These are phyloP conservation scores for Agrypnus murinus DNA, from an alignment of 2,888 invertebrate species.

Conservation along the genomic window DNA sequence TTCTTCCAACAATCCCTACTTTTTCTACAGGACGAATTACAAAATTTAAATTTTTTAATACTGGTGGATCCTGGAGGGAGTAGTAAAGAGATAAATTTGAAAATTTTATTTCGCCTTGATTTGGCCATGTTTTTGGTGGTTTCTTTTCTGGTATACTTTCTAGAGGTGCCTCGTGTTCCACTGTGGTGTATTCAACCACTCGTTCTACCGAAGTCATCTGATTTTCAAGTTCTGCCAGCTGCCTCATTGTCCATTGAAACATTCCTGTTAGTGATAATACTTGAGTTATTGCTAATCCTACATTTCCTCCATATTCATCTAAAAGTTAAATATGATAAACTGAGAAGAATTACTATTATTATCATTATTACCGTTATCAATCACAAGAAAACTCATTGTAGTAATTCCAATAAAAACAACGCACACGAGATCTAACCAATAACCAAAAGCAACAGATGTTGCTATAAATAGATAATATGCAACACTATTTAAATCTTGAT, in stretches of 20 bases:
- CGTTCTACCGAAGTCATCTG: constrained; percentile 95
- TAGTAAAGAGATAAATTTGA: constrained; percentile 83
- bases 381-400: constrained; percentile 88
- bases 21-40: constrained; percentile 80
- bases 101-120: constrained; percentile 80
- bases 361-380: constrained; percentile 73
- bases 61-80: constrained; percentile 79
- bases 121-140: constrained; percentile 88
- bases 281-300: constrained; percentile 69
- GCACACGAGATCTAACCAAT: constrained; percentile 93
- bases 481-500: constrained; percentile 91
- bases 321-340: constrained; percentile 1
- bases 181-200: constrained; percentile 70
- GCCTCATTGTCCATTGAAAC: constrained; percentile 91
- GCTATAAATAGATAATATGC: constrained; percentile 94
- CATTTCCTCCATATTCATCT: constrained; percentile 67
- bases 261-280: constrained; percentile 71
- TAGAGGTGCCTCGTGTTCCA: constrained; percentile 61
- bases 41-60: constrained; percentile 83
- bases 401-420: constrained; percentile 90
- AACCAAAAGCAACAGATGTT: constrained; percentile 93
- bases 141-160: constrained; percentile 79
- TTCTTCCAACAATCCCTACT: too few species aligned
- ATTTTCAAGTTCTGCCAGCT: constrained; percentile 73
- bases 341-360: constrained; percentile 71